A percentile compares a stretch with the other conserved stretches of the same genome.
These are phyloP conservation scores for Agriopis marginaria DNA, from an alignment of 2,888 invertebrate genomes.

Conservation along the genomic window DNA sequence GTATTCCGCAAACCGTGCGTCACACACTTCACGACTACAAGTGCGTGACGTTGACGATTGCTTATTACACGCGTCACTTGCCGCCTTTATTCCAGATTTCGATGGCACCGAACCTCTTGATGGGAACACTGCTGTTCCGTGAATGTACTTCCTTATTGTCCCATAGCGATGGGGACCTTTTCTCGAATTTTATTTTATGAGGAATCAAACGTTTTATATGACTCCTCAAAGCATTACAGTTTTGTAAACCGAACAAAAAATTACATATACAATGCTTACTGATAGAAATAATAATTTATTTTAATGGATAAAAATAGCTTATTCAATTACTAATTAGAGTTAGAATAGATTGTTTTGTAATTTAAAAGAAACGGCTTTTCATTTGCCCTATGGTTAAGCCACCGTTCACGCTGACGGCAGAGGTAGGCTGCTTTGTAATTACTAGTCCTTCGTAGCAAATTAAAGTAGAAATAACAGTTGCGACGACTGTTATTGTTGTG, in stretches of 20 bases:
- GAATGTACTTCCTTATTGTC: constrained; percentile 20
- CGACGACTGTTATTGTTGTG: no score
- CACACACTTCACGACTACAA: constrained; percentile 57
- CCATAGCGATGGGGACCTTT: constrained; percentile 11
- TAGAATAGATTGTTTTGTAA: background rate
- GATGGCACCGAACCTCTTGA: constrained; percentile 13
- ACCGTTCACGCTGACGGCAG: constrained; percentile 11
- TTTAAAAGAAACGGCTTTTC: background rate
- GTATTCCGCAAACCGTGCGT: constrained; percentile 68
- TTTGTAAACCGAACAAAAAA: background rate
- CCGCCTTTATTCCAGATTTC: constrained; percentile 36
- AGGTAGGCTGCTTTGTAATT: constrained; percentile 8
- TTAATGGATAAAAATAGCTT: no score
- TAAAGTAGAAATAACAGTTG: constrained; percentile 25
- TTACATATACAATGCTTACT: background rate
- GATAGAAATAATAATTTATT: no score
- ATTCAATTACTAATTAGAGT: no score
- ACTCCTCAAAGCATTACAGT: background rate
- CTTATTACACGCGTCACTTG: constrained; percentile 50
- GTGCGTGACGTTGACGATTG: constrained; percentile 55
- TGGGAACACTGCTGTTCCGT: constrained; percentile 13
- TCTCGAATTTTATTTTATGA: constrained; percentile 16
- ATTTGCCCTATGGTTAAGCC: background rate
- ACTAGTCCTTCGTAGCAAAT: constrained; percentile 27
- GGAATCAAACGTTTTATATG: constrained; percentile 7